These are phyloP conservation scores for Leptatherina wallacei DNA, from an alignment of 2,797 vertebrate species.

Conservation along the genomic window DNA sequence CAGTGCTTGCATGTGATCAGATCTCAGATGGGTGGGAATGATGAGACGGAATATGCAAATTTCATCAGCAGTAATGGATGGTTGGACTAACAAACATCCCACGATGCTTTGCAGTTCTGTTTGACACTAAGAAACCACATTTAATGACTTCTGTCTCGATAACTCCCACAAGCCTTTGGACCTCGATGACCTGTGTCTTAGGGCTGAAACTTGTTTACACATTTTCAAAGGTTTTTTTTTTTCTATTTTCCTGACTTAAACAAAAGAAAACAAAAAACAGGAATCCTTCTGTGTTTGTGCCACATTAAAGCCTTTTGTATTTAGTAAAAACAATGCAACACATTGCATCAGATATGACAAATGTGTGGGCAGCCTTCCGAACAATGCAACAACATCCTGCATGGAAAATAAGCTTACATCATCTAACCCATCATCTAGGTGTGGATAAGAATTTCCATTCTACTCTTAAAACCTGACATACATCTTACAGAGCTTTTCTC, in stretches of 20 bases:
- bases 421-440: not conserved
- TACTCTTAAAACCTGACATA: conserved; percentile 22
- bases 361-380: not conserved
- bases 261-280: not conserved
- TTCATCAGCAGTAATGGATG: conserved; percentile 28
- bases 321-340: conserved; percentile 15
- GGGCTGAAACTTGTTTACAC: conserved; percentile 40
- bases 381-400: conserved; percentile 3
- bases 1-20: conserved; percentile 17
- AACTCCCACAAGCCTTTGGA: conserved; percentile 32
- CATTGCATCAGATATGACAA: conserved; percentile 17
- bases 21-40: conserved; percentile 20
- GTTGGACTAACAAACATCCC: conserved; percentile 25
- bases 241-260: conserved; percentile 14
- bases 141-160: conserved; percentile 51
- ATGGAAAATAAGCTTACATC: conserved; percentile 16
- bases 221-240: conserved; percentile 8
- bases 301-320: conserved; percentile 19
- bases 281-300: conserved; percentile 4
- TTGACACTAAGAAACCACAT: conserved; percentile 21
- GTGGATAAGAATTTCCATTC: conserved; percentile 27
- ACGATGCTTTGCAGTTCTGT: conserved; percentile 19
- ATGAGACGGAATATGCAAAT: conserved; percentile 16
- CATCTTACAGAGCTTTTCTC: conserved; percentile 7
- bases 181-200: conserved; percentile 35